phyloP scores from a whole-genome alignment of 2,888 invertebrate species.

The Schrankia costaestrigalis region DNA sequence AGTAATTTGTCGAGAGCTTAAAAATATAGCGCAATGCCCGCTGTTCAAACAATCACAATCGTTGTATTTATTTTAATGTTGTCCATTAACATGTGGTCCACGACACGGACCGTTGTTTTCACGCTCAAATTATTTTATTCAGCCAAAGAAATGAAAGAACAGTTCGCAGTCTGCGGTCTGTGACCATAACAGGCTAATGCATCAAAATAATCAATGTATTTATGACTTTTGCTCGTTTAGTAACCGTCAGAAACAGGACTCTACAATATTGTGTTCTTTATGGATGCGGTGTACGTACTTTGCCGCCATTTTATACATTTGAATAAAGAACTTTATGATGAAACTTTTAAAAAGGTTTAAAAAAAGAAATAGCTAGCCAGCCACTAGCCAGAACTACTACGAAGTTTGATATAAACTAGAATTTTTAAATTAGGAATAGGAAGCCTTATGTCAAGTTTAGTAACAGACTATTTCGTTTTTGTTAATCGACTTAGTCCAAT shows the following conservation, averaged over 20 bases:
- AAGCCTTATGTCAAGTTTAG: constrained; percentile 24
- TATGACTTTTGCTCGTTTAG: constrained; percentile 25
- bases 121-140: constrained; percentile 29
- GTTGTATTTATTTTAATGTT: constrained; percentile 26
- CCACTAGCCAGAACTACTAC: too few species aligned
- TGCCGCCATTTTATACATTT: too few species aligned
- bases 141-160: constrained; percentile 22
- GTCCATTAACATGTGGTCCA: constrained; percentile 27
- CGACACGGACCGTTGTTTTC: constrained; percentile 27
- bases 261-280: too few species aligned
- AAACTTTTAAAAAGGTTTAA: too few species aligned
- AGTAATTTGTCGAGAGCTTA: constrained; percentile 4
- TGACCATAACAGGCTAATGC: constrained; percentile 29
- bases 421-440: too few species aligned
- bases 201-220: constrained; percentile 30
- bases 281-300: too few species aligned
- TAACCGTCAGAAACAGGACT: too few species aligned
- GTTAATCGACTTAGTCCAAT: constrained; percentile 50
- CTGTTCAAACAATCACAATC: constrained; percentile 11
- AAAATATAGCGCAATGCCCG: constrained; percentile 9
- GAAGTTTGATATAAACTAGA: too few species aligned
- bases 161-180: constrained; percentile 30
- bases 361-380: too few species aligned
- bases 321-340: too few species aligned
- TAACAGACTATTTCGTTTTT: constrained; percentile 16